A percentile compares a stretch with the other conserved stretches of the same genome.
Conservation (phyloP, 2,888 invertebrate species). For the Deroplatys truncata region DNA sequence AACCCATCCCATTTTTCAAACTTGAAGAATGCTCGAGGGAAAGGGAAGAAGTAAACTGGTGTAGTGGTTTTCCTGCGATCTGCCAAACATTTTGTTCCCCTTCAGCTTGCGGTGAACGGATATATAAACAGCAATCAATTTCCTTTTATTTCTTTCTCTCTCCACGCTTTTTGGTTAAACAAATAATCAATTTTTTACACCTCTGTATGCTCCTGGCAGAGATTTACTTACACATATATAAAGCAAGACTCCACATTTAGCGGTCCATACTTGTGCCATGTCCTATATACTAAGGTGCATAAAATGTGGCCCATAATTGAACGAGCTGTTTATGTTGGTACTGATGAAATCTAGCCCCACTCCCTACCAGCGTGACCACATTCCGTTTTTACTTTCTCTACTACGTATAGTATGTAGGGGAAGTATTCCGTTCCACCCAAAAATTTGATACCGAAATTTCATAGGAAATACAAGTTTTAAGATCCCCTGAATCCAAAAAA, state of each 20-base stretch:
- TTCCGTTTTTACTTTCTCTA: no score
- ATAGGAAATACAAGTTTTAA: no score
- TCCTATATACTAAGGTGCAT: not conserved
- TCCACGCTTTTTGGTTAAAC: not conserved
- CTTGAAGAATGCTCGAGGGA: not conserved
- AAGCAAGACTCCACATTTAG: not conserved
- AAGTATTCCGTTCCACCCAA: no score
- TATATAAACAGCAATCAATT: constrained; percentile 11
- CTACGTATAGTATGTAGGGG: no score
- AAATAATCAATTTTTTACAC: not conserved
- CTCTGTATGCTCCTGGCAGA: not conserved
- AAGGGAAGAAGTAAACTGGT: not conserved
- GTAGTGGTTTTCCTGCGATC: not conserved
- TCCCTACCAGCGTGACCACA: no score
- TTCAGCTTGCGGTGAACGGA: not conserved
- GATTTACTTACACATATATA: not conserved
- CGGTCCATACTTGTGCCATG: not conserved
- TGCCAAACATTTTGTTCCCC: not conserved
- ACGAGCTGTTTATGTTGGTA: no score
- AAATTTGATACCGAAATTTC: no score
- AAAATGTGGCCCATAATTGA: no score
- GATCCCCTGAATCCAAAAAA: no score
- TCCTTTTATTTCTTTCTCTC: not conserved
- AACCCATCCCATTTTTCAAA: constrained; percentile 13
- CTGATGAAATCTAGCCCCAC: no score